Evolutionary conservation across 2,113 vertebrate genomes (phyloP).

Genomic region (Corythornis cristatus): DNA sequence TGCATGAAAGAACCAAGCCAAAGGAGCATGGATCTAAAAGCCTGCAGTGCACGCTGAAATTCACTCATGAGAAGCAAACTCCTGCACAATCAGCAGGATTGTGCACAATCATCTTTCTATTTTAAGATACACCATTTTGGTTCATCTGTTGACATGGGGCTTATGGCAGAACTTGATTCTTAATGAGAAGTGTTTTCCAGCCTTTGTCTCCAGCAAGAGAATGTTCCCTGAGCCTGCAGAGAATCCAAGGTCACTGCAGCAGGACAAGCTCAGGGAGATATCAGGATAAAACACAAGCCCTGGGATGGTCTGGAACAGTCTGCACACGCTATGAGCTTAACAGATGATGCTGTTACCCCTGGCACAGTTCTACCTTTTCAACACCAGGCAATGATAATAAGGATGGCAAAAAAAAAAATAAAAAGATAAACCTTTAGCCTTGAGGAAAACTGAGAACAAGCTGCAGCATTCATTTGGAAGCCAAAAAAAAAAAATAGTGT

Average conservation of each 20-base stretch:
- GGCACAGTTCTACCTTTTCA: neutral
- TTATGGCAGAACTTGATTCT: slow-evolving; percentile 4
- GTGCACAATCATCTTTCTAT: no score
- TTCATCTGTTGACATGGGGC: slow-evolving; percentile 7
- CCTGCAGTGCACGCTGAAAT: neutral
- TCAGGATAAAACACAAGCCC: neutral
- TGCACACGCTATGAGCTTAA: neutral
- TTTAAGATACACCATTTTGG: neutral
- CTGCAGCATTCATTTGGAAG: neutral
- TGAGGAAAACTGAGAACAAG: neutral
- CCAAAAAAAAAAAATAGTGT: neutral
- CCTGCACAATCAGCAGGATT: neutral
- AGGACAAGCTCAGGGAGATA: neutral
- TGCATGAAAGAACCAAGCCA: neutral
- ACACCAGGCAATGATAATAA: neutral
- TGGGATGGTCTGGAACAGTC: fast-evolving
- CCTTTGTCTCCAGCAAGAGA: neutral
- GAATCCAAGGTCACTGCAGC: neutral
- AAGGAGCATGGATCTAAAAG: neutral
- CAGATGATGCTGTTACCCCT: neutral
- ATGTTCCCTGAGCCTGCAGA: neutral
- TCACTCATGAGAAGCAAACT: neutral
- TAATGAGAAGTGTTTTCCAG: neutral
- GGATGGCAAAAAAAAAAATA: neutral
- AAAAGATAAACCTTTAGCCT: slow-evolving; percentile 3